These are phyloP conservation scores for Lipophrys pholis DNA, from an alignment of 2,113 vertebrate genomes.

Conservation along the genomic window DNA sequence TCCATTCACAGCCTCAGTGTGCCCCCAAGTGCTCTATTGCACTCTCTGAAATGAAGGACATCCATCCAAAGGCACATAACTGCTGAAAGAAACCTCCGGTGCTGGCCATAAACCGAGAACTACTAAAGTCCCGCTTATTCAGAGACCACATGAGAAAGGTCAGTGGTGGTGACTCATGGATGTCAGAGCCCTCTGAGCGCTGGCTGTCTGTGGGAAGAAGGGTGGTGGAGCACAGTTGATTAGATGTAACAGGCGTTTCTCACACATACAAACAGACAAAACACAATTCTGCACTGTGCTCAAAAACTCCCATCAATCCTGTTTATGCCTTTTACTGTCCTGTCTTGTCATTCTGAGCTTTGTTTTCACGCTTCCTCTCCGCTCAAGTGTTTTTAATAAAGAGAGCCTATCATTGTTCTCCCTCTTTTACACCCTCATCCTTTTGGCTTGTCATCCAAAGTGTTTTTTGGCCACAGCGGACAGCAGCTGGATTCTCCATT, in stretches of 20 bases:
- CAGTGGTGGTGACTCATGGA: slow-evolving; percentile 69
- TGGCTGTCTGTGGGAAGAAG: slow-evolving; percentile 61
- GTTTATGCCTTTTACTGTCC: neutral
- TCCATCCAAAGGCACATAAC: slow-evolving; percentile 28
- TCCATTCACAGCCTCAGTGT: slow-evolving; percentile 34
- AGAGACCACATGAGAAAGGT: slow-evolving; percentile 73
- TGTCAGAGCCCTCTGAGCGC: slow-evolving; percentile 46
- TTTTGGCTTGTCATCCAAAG: slow-evolving; percentile 33
- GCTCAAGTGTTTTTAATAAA: slow-evolving; percentile 9
- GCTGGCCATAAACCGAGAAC: slow-evolving; percentile 39
- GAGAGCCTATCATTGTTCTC: neutral
- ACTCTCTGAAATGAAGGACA: slow-evolving; percentile 25
- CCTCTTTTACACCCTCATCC: slow-evolving; percentile 17
- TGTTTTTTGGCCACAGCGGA: slow-evolving; percentile 52
- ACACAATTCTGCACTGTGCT: slow-evolving; percentile 20
- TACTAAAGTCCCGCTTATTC: slow-evolving; percentile 60
- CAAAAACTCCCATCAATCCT: slow-evolving; percentile 6
- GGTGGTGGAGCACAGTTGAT: slow-evolving; percentile 30
- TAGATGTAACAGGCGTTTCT: slow-evolving; percentile 40
- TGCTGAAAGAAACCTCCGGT: slow-evolving; percentile 27
- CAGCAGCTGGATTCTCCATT: slow-evolving; percentile 77
- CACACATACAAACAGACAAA: slow-evolving; percentile 20
- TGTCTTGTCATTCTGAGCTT: neutral
- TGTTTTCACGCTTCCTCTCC: slow-evolving; percentile 3
- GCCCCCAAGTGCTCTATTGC: slow-evolving; percentile 40